Conservation (phyloP, 1,140 invertebrate genomes). For the Diabrotica undecimpunctata region DNA sequence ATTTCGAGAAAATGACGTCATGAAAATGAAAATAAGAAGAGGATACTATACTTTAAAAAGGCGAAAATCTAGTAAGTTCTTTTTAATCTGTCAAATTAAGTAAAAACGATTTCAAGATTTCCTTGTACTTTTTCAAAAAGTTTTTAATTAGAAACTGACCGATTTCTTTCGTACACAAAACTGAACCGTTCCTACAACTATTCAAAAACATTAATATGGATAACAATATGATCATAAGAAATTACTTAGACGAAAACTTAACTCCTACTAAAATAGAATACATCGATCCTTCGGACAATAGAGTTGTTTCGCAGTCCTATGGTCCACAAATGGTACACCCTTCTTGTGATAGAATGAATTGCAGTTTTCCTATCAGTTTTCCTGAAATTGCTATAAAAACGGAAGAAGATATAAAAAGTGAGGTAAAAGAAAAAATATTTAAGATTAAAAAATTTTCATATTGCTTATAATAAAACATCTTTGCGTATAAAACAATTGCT, state of each 20-base stretch:
- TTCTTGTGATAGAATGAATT: conserved; percentile 31
- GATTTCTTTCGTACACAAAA: not conserved
- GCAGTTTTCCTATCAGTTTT: conserved; percentile 27
- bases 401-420: conserved; percentile 22
- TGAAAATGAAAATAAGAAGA: too few species aligned
- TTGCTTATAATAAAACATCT: too few species aligned
- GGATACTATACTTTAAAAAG: too few species aligned
- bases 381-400: conserved; percentile 31
- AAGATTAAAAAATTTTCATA: conserved; percentile 11
- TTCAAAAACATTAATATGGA: conserved; percentile 15
- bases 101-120: conserved; percentile 5
- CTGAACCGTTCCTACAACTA: conserved; percentile 12
- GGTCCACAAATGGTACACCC: conserved; percentile 20
- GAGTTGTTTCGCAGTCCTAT: conserved; percentile 32
- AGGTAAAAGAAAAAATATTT: conserved; percentile 27
- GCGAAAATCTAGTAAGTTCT: too few species aligned
- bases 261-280: conserved; percentile 32
- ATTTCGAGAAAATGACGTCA: too few species aligned
- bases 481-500: too few species aligned
- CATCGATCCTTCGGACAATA: conserved; percentile 26
- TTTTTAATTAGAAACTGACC: not conserved
- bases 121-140: conserved; percentile 5
- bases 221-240: conserved; percentile 22
- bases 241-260: conserved; percentile 19
- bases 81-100: conserved; percentile 15